Evolutionary conservation across 1,140 invertebrate species (phyloP), one percentile per base, ranked within the genome.

Genomic region (Dinoponera quadriceps): DNA sequence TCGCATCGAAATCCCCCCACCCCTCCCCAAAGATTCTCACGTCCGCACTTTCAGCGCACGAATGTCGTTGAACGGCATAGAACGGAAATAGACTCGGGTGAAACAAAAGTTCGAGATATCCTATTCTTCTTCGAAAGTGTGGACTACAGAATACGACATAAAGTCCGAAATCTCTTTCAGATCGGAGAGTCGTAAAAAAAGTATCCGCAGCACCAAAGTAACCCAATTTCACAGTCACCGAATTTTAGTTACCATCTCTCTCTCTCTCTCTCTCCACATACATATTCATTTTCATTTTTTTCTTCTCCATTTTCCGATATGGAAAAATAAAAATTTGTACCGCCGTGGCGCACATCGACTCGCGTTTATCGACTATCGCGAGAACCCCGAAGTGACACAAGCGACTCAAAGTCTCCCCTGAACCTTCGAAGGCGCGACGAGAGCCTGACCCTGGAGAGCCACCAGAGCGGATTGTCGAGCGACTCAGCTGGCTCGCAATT

Each of bases 381-480:
- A 57, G 16, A n/a, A 54, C 81, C 66, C 33, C n/a, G 38, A 9
- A 44, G 11, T 11, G 7, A 11, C 38, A 44, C 9, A 11, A 9
- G n/a, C n/a, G 7, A 44, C 11, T 20, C 11, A 60, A 14, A 27
- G 13, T 27, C 51, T 75, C 69, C 16, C 29, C 2, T 22, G 54
- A 49, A 86, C 77, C 88, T 85, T 85, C 90, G 2, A 89, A 96
- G 96, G 68, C 90, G 96, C 88, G 96, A 96, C 82, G 96, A 96
- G 86, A 95, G 91, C 81, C 72, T 93, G 38, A 91, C 93, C 48
- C 54, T 92, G 2, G 87, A 83, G 22, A 90, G 81, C 27, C 49
- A 88, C 5, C 89, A 85, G 22, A 87, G 44, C 29, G 73, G 62
- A 27, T 5, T 38, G 5, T 18, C 83, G 5, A 59, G 73, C 51